Evolutionary conservation across 2,888 invertebrate species (phyloP), one percentile per base, ranked within the genome.

Genomic region (Mesorhabditis spiculigera): DNA sequence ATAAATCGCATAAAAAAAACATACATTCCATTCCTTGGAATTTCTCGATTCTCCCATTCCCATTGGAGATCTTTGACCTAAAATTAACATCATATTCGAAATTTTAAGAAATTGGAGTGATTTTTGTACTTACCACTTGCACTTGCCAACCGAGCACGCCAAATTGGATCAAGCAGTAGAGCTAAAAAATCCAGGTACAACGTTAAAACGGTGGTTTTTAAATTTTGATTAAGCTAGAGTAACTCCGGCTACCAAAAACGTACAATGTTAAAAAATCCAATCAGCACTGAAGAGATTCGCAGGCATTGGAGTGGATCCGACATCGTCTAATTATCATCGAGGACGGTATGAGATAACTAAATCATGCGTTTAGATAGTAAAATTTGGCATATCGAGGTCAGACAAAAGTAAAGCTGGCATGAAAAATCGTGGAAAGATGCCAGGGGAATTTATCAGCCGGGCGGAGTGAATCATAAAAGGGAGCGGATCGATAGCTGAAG

Each of bases 61-160:
- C 78, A 79, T 62, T 78, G 71, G 41, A 77, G 74, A 50, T 76
- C 73, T 45, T 82, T 83, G 58, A 84, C 78, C 58, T 50, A n/a
- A 13, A 50, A 28, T 28, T 28, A 50, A 50, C n/a, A 50, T 50
- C n/a, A 13, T 1, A 50, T 50, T 13, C n/a, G 10, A 13, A 13
- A 10, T 50, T 50, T 50, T 50, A n/a, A 50, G n/a, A 50, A 50
- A 50, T 50, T 10, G 58, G 8, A 13, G 8, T 50, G 28, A 28
- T 28, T 28, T 28, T 77, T 50, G 8, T n/a, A 50, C 58, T 50
- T n/a, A 50, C 58, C 5, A 78, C 79, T 44, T 76, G 73, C n/a
- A 77, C 70, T 69, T 84, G 84, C 84, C 84, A 84, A 44, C 83
- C 82, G 61, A 84, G 73, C 5, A 84, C 69, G n/a, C 78, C 84